Percentiles rank a stretch among this genome's conserved stretches.
Evolutionary conservation across 2,888 invertebrate genomes (phyloP).

Genomic region (Seladonia tumulorum): DNA sequence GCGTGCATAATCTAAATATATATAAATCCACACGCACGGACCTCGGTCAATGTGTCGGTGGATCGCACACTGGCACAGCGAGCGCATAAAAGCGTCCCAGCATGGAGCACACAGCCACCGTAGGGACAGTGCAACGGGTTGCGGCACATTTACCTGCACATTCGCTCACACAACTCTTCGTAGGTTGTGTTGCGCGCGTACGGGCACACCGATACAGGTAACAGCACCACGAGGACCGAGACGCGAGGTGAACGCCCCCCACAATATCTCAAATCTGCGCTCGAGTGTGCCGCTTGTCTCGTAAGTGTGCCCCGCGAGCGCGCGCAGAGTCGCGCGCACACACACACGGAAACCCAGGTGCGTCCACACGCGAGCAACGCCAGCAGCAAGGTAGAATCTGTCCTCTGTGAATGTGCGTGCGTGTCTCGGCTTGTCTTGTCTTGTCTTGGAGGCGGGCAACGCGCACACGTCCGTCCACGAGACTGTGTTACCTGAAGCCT

Average conservation of each 20-base stretch:
- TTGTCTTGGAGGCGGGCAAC: conserved; percentile 15
- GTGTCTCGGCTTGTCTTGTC: conserved; percentile 1
- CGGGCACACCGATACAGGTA: conserved; percentile 80
- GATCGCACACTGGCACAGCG: conserved; percentile 12
- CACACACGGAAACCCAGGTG: not conserved
- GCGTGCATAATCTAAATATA: not conserved
- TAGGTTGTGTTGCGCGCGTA: not conserved
- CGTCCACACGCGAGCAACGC: conserved; percentile 15
- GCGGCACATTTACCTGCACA: not conserved
- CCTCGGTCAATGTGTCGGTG: conserved; percentile 80
- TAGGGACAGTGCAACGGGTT: not conserved
- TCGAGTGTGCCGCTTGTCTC: conserved; percentile 63
- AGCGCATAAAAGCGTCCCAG: conserved; percentile 9
- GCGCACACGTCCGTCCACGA: not conserved
- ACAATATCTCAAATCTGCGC: conserved; percentile 81
- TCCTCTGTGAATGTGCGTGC: not conserved
- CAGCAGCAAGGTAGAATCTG: not conserved
- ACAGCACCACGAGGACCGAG: conserved; percentile 64
- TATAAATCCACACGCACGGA: conserved; percentile 79
- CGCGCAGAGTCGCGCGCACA: not conserved
- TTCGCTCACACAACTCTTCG: not conserved
- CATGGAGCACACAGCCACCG: conserved; percentile 9
- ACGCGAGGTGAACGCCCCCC: conserved; percentile 81
- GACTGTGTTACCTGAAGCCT: conserved; percentile 59
- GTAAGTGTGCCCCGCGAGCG: conserved; percentile 32